These are phyloP conservation scores for Sebastes minor DNA, from an alignment of 2,797 vertebrate genomes.

Conservation along the genomic window DNA sequence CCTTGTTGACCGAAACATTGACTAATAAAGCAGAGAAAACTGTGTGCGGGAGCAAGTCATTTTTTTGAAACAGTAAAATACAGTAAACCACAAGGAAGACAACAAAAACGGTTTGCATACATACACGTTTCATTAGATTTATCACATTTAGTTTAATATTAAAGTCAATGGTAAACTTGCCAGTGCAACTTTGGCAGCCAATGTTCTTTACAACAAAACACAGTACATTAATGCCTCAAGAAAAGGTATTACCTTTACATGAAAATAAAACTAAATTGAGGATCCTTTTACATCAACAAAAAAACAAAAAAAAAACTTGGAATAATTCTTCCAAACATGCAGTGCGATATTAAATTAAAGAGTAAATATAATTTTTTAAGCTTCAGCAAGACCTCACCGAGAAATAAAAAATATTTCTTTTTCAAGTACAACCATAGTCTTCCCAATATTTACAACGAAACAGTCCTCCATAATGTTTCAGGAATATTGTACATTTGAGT, in stretches of 20 bases:
- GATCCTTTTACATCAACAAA: slow-evolving; percentile 26
- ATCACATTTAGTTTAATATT: neutral
- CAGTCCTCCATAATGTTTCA: slow-evolving; percentile 11
- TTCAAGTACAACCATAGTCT: slow-evolving; percentile 3
- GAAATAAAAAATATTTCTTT: neutral
- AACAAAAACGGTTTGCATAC: neutral
- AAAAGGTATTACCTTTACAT: neutral
- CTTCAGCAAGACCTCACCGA: neutral
- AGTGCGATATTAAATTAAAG: slow-evolving; percentile 24
- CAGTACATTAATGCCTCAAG: neutral
- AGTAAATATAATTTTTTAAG: neutral
- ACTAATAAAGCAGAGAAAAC: too few species aligned
- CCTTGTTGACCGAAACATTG: too few species aligned
- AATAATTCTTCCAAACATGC: slow-evolving; percentile 52
- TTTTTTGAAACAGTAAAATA: neutral
- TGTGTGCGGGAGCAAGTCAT: too few species aligned
- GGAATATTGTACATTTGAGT: slow-evolving; percentile 14
- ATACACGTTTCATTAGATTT: neutral
- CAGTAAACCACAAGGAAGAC: neutral
- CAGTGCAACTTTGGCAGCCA: neutral
- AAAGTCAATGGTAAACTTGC: neutral
- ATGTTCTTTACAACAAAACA: slow-evolving; percentile 2
- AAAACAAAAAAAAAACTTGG: slow-evolving; percentile 2
- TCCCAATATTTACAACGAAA: slow-evolving; percentile 27
- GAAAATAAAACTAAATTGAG: neutral